Percentiles rank a stretch among this genome's conserved stretches.
Evolutionary conservation across 1,140 invertebrate species (phyloP).

Genomic region (Drosophila sp.): DNA sequence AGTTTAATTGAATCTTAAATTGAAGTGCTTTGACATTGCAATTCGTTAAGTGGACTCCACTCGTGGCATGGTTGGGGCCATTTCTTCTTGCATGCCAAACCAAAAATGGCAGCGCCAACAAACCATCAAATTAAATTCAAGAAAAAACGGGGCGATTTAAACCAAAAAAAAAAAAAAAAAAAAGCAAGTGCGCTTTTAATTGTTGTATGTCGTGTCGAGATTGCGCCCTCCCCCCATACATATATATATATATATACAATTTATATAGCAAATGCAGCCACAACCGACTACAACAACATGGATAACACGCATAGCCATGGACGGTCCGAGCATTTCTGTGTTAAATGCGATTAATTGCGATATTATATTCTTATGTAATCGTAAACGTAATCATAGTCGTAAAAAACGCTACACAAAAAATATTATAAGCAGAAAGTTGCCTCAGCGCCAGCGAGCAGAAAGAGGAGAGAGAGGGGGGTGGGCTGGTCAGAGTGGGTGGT

Average conservation of each 20-base stretch:
- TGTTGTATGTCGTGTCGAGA: conserved; percentile 76
- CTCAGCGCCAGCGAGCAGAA: not conserved
- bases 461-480: not conserved
- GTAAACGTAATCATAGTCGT: conserved; percentile 77
- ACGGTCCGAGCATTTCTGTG: conserved; percentile 75
- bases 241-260: conserved; percentile 1
- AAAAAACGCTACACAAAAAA: conserved; percentile 72
- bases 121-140: conserved; percentile 78
- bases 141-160: conserved; percentile 74
- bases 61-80: not conserved
- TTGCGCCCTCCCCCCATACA: conserved; percentile 47
- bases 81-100: conserved; percentile 52
- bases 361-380: conserved; percentile 82
- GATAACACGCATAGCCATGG: conserved; percentile 66
- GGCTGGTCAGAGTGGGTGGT: conserved; percentile 9
- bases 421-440: conserved; percentile 12
- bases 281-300: conserved; percentile 25
- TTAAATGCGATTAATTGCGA: conserved; percentile 81
- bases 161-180: not conserved
- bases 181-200: conserved; percentile 63
- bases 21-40: not conserved
- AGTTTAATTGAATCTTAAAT: too few relatives aligned
- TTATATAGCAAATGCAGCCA: not conserved
- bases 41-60: conserved; percentile 4
- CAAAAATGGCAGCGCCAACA: conserved; percentile 40